Conservation (phyloP, 30 jellyfish, hydroid and myxozoan genomes). For the Aurelia coerulea region DNA sequence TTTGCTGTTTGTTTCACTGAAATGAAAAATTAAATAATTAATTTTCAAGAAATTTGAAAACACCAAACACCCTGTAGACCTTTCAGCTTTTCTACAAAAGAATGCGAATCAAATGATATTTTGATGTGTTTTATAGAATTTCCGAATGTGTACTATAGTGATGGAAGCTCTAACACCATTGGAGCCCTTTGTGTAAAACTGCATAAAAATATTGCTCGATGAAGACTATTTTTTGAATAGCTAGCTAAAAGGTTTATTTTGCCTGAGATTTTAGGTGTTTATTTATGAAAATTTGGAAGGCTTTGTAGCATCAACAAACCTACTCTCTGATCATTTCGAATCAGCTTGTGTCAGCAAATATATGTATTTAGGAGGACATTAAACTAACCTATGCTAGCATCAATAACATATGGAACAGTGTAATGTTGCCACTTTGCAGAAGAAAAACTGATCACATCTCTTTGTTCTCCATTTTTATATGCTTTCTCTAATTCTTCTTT, state of each 20-base stretch:
- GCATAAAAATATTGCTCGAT: too few relatives aligned
- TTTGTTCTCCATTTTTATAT: constrained; percentile 25
- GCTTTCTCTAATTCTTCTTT: constrained; percentile 28
- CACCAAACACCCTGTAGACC: background rate
- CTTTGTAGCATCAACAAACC: too few relatives aligned
- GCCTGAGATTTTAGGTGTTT: background rate
- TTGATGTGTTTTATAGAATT: too few relatives aligned
- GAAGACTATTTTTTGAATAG: too few relatives aligned
- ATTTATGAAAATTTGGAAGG: background rate
- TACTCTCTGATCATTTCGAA: too few relatives aligned
- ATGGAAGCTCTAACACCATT: too few relatives aligned
- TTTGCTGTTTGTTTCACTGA: constrained; percentile 4
- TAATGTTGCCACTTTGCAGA: constrained; percentile 40
- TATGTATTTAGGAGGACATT: too few relatives aligned
- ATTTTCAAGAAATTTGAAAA: background rate
- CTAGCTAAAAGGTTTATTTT: background rate
- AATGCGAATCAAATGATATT: too few relatives aligned
- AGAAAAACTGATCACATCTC: constrained; percentile 29
- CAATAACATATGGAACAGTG: constrained; percentile 1
- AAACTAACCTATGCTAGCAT: background rate
- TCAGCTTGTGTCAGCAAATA: too few relatives aligned
- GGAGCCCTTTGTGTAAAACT: too few relatives aligned
- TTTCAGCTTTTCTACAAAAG: too few relatives aligned
- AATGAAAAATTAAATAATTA: background rate
- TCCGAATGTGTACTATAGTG: too few relatives aligned